Evolutionary conservation across 2,113 vertebrate species (phyloP), one percentile per base, ranked within the genome.

Genomic region (Aegotheles bennettii): DNA sequence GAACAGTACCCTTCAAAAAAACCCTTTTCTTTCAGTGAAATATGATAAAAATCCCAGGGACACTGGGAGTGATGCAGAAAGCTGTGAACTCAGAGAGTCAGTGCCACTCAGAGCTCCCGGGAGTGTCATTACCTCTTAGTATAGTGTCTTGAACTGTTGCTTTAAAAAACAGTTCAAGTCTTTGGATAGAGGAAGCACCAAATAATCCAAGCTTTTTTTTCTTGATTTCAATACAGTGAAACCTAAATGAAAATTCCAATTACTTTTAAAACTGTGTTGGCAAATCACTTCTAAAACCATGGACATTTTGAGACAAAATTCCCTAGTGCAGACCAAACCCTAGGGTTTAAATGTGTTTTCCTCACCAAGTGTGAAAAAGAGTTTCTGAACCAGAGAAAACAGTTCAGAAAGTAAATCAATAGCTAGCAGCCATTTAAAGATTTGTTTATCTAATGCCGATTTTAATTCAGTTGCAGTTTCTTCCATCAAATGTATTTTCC

Each of bases 341-440:
- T 40, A 60, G 64, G 43, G 17, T 87, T 94, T 75, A 74, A 88
- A 76, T 12, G 6, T 48, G 5, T 81, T 54, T 88, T 90, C 56
- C 21, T 20, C 36, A 68, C 9, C 24, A 81, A 88, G 40, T 3
- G 9, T 35, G 67, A 28, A 63, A 95, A 91, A 54, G 2, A 93
- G 35, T 84, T 90, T 93, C 47, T 92, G 64, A 95, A 59, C 50
- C 59, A 78, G 68, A 80, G 50, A 86, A 88, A 93, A 95, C 33
- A 76, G 31, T 35, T 95, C 73, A 89, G 64, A 95, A 95, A 81
- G 43, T 60, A 89, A 96, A 96, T 93, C 76, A 92, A 90, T 90
- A 90, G 60, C 48, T 84, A 84, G 19, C 13, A 93, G 40, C 6
- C 43, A 31, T 78, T 89, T 71, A 81, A 84, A 75, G 50, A 17